Base-by-base conservation (phyloP, 92 coral and sea anemone genomes). In the Isaurus tuberculatus region DNA sequence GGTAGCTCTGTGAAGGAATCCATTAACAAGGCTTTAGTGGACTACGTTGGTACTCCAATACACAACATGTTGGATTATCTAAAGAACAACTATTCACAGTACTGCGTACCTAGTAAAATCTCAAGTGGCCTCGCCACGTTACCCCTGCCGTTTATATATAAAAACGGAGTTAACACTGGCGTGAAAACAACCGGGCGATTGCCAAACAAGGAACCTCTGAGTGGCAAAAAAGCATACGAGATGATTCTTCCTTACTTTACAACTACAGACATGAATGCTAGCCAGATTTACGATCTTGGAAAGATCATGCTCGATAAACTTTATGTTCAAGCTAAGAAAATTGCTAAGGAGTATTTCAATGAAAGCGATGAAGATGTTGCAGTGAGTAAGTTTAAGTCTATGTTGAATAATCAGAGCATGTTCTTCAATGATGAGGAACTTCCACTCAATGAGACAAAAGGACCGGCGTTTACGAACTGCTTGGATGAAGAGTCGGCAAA, bases 91-190 rank as follows among this genome's bases (percentile, higher is more conserved):
- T 92, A 97, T 55, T 85, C 95, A 1, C 85, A 80, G 70, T 85
- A 92, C 91, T 97, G 99, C 49, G 99, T 97, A 4, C 95, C 98
- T 6, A 92, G 95, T 72, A 92, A 92, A 65, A 85, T 97, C 40
- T 94, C 99, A 31, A 97, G 99, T 60, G 99, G 99, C 8, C 90
- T 97, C 1, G 98, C 99, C 5, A 90, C 89, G 6, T 89, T 97
- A 2, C 99, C 99, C 3, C 63, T 97, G 64, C 74, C 86, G 8
- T 94, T 84, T 43, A 91, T 97, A 9, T 97, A 94, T 84, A 75
- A 55, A 15, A 89, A 92, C 80, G 94, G 95, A 2, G 81, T 42
- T 9, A 87, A 83, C 32, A 97, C 98, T 0, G 79, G 84, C 16
- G 68, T 51, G 16, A 83, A 68, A 70, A 94, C 99, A 3, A 90